These are phyloP conservation scores for Vidua macroura DNA, from an alignment of 2,113 vertebrate species.

Conservation along the genomic window DNA sequence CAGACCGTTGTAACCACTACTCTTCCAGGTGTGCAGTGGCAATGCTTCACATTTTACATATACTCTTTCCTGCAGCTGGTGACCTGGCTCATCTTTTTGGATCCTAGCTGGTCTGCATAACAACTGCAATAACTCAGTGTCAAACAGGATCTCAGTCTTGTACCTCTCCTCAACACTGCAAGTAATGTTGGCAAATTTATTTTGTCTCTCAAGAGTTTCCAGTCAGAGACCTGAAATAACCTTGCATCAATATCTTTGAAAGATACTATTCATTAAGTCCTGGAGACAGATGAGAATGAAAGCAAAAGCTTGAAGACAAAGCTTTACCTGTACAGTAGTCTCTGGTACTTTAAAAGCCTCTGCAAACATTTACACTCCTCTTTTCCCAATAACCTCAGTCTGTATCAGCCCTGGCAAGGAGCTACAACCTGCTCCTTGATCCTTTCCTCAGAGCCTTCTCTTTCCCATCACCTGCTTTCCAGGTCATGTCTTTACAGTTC, in stretches of 20 bases:
- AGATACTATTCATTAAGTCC: neutral
- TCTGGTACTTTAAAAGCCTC: neutral
- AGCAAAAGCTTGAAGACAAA: neutral
- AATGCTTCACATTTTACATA: neutral
- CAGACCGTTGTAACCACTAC: neutral
- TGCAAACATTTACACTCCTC: neutral
- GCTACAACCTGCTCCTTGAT: neutral
- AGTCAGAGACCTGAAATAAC: neutral
- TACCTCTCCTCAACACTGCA: neutral
- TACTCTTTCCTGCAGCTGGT: neutral
- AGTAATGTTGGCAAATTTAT: neutral
- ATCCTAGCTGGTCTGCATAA: neutral
- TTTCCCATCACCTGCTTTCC: neutral
- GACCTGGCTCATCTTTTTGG: neutral
- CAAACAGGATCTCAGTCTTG: neutral
- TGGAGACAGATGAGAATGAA: neutral
- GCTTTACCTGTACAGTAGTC: neutral
- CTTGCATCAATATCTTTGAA: neutral
- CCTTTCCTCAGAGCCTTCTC: neutral
- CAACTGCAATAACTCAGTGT: fast-evolving
- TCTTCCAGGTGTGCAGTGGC: neutral
- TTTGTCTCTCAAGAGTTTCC: neutral
- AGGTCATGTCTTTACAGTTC: neutral
- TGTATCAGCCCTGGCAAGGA: neutral
- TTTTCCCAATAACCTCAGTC: neutral